Evolutionary conservation across 2,113 vertebrate species (phyloP).

Genomic region (Neodontobutis hainanensis): DNA sequence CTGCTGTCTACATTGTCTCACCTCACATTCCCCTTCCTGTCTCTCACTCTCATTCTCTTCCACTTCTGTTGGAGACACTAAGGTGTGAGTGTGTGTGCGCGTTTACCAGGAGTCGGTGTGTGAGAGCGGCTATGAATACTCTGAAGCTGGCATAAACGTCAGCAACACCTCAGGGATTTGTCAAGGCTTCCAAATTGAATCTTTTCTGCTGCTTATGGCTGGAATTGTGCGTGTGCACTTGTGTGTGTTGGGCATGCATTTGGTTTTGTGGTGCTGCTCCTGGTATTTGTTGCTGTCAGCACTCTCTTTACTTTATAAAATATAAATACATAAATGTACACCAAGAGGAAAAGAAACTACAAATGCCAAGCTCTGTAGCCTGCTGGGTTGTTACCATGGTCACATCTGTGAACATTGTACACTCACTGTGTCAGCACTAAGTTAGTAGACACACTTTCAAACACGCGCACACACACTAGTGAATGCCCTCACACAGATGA

Average conservation of each 20-base stretch:
- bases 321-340: slow-evolving; percentile 74
- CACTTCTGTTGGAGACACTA: slow-evolving; percentile 22
- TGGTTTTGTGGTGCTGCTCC: slow-evolving; percentile 15
- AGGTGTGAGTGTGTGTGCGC: slow-evolving; percentile 43
- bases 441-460: slow-evolving; percentile 32
- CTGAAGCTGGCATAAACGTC: slow-evolving; percentile 64
- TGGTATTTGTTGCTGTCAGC: slow-evolving; percentile 57
- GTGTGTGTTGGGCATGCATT: background rate
- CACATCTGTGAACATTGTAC: slow-evolving; percentile 39
- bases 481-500: slow-evolving; percentile 67
- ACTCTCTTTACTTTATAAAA: slow-evolving; percentile 68
- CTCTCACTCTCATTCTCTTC: slow-evolving; percentile 43
- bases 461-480: slow-evolving; percentile 28
- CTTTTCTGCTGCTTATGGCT: slow-evolving; percentile 57
- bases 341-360: slow-evolving; percentile 46
- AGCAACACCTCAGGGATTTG: slow-evolving; percentile 70
- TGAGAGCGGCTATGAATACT: slow-evolving; percentile 61
- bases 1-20: slow-evolving; percentile 43
- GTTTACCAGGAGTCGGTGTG: slow-evolving; percentile 34
- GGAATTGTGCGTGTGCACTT: slow-evolving; percentile 1
- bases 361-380: slow-evolving; percentile 30
- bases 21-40: slow-evolving; percentile 29
- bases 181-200: slow-evolving; percentile 65
- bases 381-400: slow-evolving; percentile 59
- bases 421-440: slow-evolving; percentile 61